These are phyloP conservation scores for Polyergus mexicanus DNA, from an alignment of 1,140 invertebrate genomes.

Conservation along the genomic window DNA sequence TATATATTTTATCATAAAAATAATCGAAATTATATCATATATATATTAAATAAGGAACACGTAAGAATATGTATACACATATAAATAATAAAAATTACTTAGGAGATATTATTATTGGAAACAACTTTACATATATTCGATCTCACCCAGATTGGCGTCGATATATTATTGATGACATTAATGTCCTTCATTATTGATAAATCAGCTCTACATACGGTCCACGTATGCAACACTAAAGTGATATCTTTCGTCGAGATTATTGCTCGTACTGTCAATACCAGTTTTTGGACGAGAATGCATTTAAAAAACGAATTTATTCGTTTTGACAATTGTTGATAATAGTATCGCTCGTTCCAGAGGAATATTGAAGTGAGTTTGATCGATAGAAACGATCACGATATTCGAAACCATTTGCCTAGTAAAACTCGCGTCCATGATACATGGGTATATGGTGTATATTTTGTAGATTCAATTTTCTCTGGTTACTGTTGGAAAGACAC, in stretches of 20 bases:
- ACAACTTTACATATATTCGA: neutral
- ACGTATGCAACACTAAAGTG: constrained; percentile 6
- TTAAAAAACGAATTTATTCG: constrained; percentile 46
- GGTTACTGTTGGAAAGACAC: neutral
- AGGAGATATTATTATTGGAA: neutral
- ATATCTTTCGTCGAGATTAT: constrained; percentile 50
- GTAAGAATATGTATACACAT: neutral
- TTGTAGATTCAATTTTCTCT: constrained; percentile 27
- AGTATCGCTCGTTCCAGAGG: constrained; percentile 3
- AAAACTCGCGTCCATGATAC: constrained; percentile 1
- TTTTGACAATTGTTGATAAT: constrained; percentile 50
- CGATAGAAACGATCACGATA: constrained; percentile 24
- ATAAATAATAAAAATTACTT: neutral
- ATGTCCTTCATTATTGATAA: constrained; percentile 25
- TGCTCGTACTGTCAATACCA: neutral
- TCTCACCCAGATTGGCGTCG: neutral
- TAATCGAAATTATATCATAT: neutral
- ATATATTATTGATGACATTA: constrained; percentile 38
- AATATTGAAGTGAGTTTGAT: constrained; percentile 34
- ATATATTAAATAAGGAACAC: neutral
- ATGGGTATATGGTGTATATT: constrained; percentile 1
- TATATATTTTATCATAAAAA: neutral
- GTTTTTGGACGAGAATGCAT: constrained; percentile 10
- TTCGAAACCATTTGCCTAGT: constrained; percentile 17
- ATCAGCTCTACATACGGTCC: neutral